Evolutionary conservation across 2,113 vertebrate genomes (phyloP), one percentile per base, ranked within the genome.

Genomic region (Oxygymnocypris stewartii): DNA sequence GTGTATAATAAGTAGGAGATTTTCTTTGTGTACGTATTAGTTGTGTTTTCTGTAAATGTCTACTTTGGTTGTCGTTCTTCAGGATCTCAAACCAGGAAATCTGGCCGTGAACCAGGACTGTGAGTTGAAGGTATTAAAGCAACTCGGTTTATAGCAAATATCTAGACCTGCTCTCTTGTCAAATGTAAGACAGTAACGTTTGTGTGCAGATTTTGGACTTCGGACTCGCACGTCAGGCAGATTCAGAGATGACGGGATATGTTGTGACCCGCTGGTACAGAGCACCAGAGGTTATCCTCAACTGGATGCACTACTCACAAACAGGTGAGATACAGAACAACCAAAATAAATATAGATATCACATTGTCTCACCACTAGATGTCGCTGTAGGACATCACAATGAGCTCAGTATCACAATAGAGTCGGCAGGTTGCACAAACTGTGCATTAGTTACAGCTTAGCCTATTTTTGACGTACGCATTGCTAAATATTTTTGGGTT

Each of bases 261-360:
- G 98, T 99, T 90, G 98, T 99, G 85, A 99, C 98, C 13, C 95
- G 98, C 47, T 99, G 98, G 97, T 99, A 99, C 94, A 93, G 98
- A 91, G 98, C 98, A 0, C 98, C 98, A 0, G 98, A 99, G 92
- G 97, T 99, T 92, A 99, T 99, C 87, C 95, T 99, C 76, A 99
- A 96, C 88, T 99, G 98, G 98, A 99, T 98, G 97, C 98, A 93
- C 91, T 99, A 99, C 91, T 97, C 97, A 0, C 98, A 99, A 92
- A 99, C 98, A 18, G 98, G 98, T 20, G 16, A 54, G 49, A 51
- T 16, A 51, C 6, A 49, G 49, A 51, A 61, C 8, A 0, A 61
- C 57, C 20, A 7, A 23, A 61, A 9, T 99, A 59, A 59, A n/a
- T 59, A 7, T 5, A 65, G 78, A 35, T 11, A n/a, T 63, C n/a